Base-by-base conservation (phyloP, 1,140 invertebrate species). In the Telenomus remus region DNA sequence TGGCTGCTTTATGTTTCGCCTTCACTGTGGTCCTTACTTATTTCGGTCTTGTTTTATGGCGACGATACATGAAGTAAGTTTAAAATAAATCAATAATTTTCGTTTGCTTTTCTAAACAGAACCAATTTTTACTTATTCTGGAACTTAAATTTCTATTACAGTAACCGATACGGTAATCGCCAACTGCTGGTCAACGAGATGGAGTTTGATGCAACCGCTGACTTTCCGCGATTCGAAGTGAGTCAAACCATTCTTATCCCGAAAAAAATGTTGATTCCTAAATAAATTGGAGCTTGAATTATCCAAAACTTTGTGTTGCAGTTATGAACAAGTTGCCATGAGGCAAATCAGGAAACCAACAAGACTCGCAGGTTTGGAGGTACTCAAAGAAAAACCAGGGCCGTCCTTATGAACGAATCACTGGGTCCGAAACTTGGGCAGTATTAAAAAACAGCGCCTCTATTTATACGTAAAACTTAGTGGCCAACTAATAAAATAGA, bases 221-320 rank as follows among this genome's bases (percentile, higher is more conserved):
- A 89, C 69, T 66, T 88, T 34, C 83, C 75, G 33, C 81, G 89
- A 53, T 89, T 89, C 75, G 88, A 89, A 80, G 87, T 89, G 39
- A 75, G 64, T 51, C n/a, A 13, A 4, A 49, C 7, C 10, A 5
- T 0, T 11, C 19, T n/a, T n/a, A n/a, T n/a, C n/a, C n/a, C n/a
- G n/a, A n/a, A n/a, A n/a, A n/a, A n/a, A n/a, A n/a, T n/a, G n/a
- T n/a, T n/a, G n/a, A n/a, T n/a, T n/a, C n/a, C n/a, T n/a, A n/a
- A n/a, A n/a, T n/a, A n/a, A n/a, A n/a, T n/a, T n/a, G n/a, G n/a
- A n/a, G n/a, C n/a, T n/a, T n/a, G n/a, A n/a, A n/a, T n/a, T n/a
- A n/a, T n/a, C n/a, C n/a, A n/a, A n/a, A n/a, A n/a, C n/a, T n/a
- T n/a, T n/a, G n/a, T n/a, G n/a, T 16, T 19, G 0, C 13, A 47